phyloP scores from a whole-genome alignment of 2,888 invertebrate species.

The Leptarthrus brevirostris region DNA sequence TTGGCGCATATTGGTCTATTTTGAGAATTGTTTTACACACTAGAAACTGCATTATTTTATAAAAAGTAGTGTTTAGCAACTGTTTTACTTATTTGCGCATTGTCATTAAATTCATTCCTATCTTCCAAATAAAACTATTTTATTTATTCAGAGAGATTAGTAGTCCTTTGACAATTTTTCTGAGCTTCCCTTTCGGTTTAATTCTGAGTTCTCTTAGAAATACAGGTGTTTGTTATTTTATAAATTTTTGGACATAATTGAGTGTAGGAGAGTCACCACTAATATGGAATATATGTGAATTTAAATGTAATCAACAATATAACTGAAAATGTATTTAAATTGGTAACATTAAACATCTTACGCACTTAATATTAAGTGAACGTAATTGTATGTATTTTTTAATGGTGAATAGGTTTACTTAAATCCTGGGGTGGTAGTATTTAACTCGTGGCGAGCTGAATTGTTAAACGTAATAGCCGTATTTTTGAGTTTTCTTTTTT shows the following conservation, averaged over 20 bases:
- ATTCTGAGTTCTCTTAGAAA: background rate
- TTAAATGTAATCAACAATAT: slow-evolving; percentile 1
- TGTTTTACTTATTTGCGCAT: slow-evolving; percentile 33
- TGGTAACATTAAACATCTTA: slow-evolving; percentile 13
- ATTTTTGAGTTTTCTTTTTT: too few species aligned
- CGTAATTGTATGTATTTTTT: too few species aligned
- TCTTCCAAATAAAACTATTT: slow-evolving; percentile 32
- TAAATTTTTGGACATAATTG: background rate
- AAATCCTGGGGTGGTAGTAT: too few species aligned
- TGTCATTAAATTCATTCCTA: slow-evolving; percentile 46
- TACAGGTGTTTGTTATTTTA: background rate
- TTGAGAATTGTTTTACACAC: slow-evolving; percentile 6
- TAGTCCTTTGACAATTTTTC: background rate
- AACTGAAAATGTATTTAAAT: slow-evolving; percentile 8
- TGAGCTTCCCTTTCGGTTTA: background rate
- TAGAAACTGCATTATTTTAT: background rate
- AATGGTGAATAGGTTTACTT: too few species aligned
- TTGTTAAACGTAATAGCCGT: too few species aligned
- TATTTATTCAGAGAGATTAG: slow-evolving; percentile 26
- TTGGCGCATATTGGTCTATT: slow-evolving; percentile 26
- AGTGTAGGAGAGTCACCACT: too few species aligned
- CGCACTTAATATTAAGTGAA: too few species aligned
- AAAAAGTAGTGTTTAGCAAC: background rate
- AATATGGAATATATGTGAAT: background rate
- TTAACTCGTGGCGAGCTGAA: too few species aligned